Conservation (phyloP, 2,797 vertebrate genomes). For the Miopithecus talapoin region DNA sequence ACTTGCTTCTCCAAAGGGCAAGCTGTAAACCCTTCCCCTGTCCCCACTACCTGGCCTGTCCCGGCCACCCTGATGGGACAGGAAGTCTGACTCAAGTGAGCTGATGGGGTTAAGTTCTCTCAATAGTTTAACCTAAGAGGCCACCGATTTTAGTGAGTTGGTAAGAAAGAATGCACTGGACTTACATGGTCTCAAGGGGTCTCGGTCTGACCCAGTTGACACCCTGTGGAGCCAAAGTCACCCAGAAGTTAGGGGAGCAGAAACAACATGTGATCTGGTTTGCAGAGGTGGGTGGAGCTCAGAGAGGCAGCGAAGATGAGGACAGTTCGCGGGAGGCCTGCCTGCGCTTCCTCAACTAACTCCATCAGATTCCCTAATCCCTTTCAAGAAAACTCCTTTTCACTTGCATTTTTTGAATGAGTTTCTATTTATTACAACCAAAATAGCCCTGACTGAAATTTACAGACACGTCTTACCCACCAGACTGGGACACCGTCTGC, state of each 20-base stretch:
- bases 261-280: fast-evolving
- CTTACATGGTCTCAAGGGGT: background rate
- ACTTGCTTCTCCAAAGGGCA: background rate
- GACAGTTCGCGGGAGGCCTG: fast-evolving
- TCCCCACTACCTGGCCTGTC: background rate
- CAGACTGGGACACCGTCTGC: fast-evolving
- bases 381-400: background rate
- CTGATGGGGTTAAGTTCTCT: background rate
- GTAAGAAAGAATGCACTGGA: background rate
- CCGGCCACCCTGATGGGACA: background rate
- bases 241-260: background rate
- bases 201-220: too few relatives aligned
- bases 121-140: background rate
- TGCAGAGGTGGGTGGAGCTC: background rate
- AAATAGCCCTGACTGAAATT: background rate
- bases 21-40: background rate
- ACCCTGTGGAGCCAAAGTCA: background rate
- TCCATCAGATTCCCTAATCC: background rate
- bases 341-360: background rate
- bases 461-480: background rate
- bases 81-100: background rate
- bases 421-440: background rate
- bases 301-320: background rate
- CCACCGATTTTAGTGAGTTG: fast-evolving
- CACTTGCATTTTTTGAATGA: background rate